Percentiles rank a stretch among this genome's conserved stretches.
Evolutionary conservation across 2,113 vertebrate genomes (phyloP).

Genomic region (Camelus bactrianus): DNA sequence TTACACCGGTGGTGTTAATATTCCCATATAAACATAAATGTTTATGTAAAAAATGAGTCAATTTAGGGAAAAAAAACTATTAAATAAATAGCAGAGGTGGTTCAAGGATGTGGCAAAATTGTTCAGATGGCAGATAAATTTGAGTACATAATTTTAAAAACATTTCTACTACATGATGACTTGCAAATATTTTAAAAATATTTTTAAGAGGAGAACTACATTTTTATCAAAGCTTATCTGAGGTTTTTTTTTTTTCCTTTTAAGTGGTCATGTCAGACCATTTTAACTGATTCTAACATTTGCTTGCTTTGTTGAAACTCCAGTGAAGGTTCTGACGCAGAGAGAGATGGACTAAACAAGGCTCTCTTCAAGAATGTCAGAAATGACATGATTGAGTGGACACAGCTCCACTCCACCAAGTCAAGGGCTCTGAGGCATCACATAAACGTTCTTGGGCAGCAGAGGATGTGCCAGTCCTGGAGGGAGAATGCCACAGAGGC

Average conservation of each 20-base stretch:
- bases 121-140: neutral
- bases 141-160: neutral
- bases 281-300: slow-evolving; percentile 69
- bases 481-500: slow-evolving; percentile 64
- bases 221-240: slow-evolving; percentile 26
- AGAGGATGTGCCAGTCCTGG: slow-evolving; percentile 55
- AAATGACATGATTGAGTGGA: slow-evolving; percentile 67
- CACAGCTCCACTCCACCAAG: slow-evolving; percentile 69
- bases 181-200: slow-evolving; percentile 52
- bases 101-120: neutral
- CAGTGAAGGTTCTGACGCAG: slow-evolving; percentile 64
- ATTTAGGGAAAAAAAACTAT: neutral
- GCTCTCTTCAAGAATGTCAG: slow-evolving; percentile 78
- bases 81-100: neutral
- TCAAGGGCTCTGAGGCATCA: slow-evolving; percentile 57
- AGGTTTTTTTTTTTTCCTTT: slow-evolving; percentile 48
- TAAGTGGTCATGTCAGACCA: slow-evolving; percentile 55
- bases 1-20: neutral
- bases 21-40: neutral
- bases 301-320: slow-evolving; percentile 73
- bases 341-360: slow-evolving; percentile 54
- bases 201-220: slow-evolving; percentile 55
- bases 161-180: slow-evolving; percentile 9
- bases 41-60: neutral
- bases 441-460: slow-evolving; percentile 55